A percentile compares a stretch with the other conserved stretches of the same genome.
Conservation (phyloP, 2,113 vertebrate species). For the Lycaon pictus region DNA sequence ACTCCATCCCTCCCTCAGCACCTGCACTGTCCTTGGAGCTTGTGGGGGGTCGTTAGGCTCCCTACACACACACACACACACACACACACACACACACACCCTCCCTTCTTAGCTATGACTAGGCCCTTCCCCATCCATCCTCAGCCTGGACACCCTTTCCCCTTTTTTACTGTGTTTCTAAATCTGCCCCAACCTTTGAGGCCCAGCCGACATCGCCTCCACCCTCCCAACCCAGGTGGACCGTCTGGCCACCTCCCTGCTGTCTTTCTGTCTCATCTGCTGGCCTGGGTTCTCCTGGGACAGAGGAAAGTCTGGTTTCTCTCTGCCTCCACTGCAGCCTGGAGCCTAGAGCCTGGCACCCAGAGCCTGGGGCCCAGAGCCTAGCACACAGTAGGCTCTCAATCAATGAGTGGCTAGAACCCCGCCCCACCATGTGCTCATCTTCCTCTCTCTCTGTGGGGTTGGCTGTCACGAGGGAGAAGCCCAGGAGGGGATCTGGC, state of each 20-base stretch:
- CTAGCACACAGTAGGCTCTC: not conserved
- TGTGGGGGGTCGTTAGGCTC: not conserved
- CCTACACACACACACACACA: not conserved
- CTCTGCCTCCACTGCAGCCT: no score
- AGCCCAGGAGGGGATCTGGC: not conserved
- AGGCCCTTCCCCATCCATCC: not conserved
- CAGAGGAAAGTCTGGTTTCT: not conserved
- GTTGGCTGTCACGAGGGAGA: not conserved
- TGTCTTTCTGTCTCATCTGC: not conserved
- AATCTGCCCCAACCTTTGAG: not conserved
- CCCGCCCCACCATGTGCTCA: fast-evolving
- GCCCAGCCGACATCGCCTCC: not conserved
- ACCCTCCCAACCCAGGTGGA: not conserved
- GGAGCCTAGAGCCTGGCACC: not conserved
- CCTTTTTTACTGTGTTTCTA: not conserved
- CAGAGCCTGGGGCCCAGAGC: not conserved
- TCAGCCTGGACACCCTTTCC: not conserved
- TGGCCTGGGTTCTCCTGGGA: not conserved
- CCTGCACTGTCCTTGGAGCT: not conserved
- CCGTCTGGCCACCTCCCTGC: no score
- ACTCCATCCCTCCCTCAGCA: not conserved
- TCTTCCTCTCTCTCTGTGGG: no score
- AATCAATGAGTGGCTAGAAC: not conserved
- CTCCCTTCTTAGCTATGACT: not conserved
- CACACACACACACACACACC: not conserved